These are phyloP conservation scores for Diaprepes abbreviatus DNA, from an alignment of 2,888 invertebrate species.

Conservation along the genomic window DNA sequence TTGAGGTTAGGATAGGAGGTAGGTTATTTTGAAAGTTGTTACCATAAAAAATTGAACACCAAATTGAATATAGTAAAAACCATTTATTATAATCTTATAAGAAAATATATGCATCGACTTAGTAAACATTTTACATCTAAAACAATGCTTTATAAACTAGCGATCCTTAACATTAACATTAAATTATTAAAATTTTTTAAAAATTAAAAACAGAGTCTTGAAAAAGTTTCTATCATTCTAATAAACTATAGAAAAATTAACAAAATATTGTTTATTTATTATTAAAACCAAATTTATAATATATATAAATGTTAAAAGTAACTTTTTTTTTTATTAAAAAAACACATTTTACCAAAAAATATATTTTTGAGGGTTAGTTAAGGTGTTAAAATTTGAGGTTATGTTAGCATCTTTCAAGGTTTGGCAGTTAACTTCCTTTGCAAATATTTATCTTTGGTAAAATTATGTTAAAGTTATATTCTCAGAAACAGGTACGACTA, in stretches of 20 bases:
- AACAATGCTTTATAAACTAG: constrained; percentile 39
- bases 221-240: neutral
- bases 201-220: constrained; percentile 15
- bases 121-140: constrained; percentile 57
- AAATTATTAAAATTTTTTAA: constrained; percentile 28
- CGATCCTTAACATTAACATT: constrained; percentile 33
- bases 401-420: too few relatives aligned
- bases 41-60: too few relatives aligned
- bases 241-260: neutral
- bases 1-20: too few relatives aligned
- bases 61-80: constrained; percentile 53
- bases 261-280: neutral
- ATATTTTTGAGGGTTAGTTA: neutral
- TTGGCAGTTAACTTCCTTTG: too few relatives aligned
- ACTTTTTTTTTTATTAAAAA: too few relatives aligned
- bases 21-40: too few relatives aligned
- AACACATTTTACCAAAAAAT: neutral
- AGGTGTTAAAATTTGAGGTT: too few relatives aligned
- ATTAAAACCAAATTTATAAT: neutral
- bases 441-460: neutral
- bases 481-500: too few relatives aligned
- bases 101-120: constrained; percentile 63
- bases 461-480: too few relatives aligned
- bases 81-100: constrained; percentile 57
- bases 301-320: too few relatives aligned